Evolutionary conservation across 2,797 vertebrate genomes (phyloP).

Genomic region (Pelodytes ibericus): DNA sequence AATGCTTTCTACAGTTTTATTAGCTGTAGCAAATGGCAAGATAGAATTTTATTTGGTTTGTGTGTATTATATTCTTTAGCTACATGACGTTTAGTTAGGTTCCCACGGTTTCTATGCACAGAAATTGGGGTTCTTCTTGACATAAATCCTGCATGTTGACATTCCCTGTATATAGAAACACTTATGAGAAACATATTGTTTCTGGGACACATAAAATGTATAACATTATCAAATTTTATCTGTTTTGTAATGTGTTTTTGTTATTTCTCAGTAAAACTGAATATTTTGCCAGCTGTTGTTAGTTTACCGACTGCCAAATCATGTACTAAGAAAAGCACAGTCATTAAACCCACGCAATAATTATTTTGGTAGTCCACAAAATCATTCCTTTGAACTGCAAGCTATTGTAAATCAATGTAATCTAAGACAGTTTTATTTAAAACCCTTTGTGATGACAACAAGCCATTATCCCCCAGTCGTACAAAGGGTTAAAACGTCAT

Average conservation of each 20-base stretch:
- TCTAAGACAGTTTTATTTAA: neutral
- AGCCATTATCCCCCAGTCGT: neutral
- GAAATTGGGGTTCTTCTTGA: too few relatives aligned
- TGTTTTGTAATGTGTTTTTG: neutral
- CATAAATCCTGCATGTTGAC: neutral
- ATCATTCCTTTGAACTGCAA: neutral
- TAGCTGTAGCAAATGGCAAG: too few relatives aligned
- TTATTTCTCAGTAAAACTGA: neutral
- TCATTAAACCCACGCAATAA: constrained; percentile 12
- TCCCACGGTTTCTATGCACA: too few relatives aligned
- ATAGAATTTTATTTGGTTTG: too few relatives aligned
- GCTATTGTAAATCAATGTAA: neutral
- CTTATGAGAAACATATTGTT: neutral
- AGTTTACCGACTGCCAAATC: neutral
- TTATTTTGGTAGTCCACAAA: neutral
- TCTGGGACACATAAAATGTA: neutral
- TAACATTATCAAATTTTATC: neutral
- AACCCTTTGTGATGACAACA: neutral
- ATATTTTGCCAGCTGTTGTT: constrained; percentile 9
- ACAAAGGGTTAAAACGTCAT: neutral
- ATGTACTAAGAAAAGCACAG: constrained; percentile 1
- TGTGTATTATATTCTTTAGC: too few relatives aligned
- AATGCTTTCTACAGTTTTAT: too few relatives aligned
- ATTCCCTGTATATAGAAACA: neutral
- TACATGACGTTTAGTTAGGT: too few relatives aligned